Evolutionary conservation across 2,888 invertebrate species (phyloP).

Genomic region (Archaeoteleia sp.): DNA sequence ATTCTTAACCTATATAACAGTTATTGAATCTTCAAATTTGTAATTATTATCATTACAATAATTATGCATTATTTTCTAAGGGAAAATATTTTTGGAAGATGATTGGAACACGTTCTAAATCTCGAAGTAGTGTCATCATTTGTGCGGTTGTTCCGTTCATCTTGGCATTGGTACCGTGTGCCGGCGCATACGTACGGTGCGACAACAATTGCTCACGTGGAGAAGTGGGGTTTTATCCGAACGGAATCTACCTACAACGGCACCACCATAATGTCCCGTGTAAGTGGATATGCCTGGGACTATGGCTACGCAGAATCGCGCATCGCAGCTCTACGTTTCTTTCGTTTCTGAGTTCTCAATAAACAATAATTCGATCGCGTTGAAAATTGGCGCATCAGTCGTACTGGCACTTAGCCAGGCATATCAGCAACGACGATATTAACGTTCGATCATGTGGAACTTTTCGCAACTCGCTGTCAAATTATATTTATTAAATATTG

Average conservation of each 20-base stretch:
- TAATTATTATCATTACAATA: too few relatives aligned
- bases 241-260: slow-evolving; percentile 59
- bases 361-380: not conserved
- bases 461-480: too few relatives aligned
- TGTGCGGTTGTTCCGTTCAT: not conserved
- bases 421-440: too few relatives aligned
- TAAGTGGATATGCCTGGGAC: slow-evolving; percentile 74
- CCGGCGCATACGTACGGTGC: slow-evolving; percentile 32
- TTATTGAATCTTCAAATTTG: too few relatives aligned
- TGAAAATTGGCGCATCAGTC: slow-evolving; percentile 21
- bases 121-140: not conserved
- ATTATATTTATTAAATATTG: too few relatives aligned
- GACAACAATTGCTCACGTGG: slow-evolving; percentile 36
- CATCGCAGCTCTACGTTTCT: slow-evolving; percentile 7
- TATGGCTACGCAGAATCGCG: slow-evolving; percentile 47
- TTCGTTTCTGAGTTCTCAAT: slow-evolving; percentile 6
- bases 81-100: too few relatives aligned
- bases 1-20: too few relatives aligned
- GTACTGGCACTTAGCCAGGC: too few relatives aligned
- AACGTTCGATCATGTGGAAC: too few relatives aligned
- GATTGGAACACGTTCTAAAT: too few relatives aligned
- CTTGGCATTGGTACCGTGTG: slow-evolving; percentile 3
- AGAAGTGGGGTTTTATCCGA: slow-evolving; percentile 53
- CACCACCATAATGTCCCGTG: slow-evolving; percentile 67
- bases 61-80: too few relatives aligned